Conservation (phyloP, 2,797 vertebrate species). For the Saxicola maurus region DNA sequence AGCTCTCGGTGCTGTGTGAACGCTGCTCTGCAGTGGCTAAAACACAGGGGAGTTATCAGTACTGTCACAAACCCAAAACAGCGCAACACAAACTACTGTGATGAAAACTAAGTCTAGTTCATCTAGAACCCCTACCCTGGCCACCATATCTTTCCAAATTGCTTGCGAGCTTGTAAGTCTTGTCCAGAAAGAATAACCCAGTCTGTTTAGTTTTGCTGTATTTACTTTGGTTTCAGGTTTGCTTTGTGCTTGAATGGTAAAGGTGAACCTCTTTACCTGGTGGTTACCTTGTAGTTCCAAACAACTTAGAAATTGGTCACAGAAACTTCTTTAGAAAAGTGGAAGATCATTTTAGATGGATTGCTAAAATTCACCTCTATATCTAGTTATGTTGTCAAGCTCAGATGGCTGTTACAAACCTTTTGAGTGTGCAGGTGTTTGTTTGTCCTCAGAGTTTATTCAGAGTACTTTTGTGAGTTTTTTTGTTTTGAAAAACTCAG, state of each 20-base stretch:
- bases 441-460: neutral
- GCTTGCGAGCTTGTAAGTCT: neutral
- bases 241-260: neutral
- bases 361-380: neutral
- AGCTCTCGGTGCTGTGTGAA: neutral
- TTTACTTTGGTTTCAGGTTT: neutral
- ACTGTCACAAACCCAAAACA: neutral
- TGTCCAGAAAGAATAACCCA: neutral
- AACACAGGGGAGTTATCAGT: accelerated
- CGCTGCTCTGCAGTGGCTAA: neutral
- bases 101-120: neutral
- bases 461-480: neutral
- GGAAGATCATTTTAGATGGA: neutral
- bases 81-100: accelerated
- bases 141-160: neutral
- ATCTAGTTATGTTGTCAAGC: neutral
- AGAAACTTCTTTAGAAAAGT: neutral
- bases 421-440: neutral
- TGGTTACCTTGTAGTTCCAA: neutral
- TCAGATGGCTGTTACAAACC: neutral
- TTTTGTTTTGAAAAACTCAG: neutral
- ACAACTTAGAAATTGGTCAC: neutral
- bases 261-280: neutral
- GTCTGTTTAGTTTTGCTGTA: neutral
- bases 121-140: neutral